A percentile compares a stretch with the other conserved stretches of the same genome.
These are phyloP conservation scores for Bembecia ichneumoniformis DNA, from an alignment of 2,888 invertebrate genomes.

Conservation along the genomic window DNA sequence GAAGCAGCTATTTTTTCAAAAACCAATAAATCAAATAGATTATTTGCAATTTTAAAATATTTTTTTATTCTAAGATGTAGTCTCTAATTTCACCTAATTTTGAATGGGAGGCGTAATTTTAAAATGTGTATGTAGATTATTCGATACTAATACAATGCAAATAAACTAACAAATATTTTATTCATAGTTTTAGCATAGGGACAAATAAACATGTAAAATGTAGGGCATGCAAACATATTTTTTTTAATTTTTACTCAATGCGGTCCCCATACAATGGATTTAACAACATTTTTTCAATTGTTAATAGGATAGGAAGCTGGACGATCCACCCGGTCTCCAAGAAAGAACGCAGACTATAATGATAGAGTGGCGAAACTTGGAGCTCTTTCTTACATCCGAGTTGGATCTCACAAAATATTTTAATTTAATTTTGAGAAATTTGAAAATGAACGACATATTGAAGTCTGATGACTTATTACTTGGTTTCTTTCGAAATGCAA, in stretches of 20 bases:
- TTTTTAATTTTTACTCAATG: background rate
- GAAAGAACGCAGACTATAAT: conserved; percentile 96
- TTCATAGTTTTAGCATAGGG: conserved; percentile 68
- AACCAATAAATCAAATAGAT: too few relatives aligned
- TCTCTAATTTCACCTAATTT: too few relatives aligned
- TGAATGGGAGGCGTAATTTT: too few relatives aligned
- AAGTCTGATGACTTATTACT: conserved; percentile 98
- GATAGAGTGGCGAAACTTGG: conserved; percentile 96
- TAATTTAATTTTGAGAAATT: conserved; percentile 94
- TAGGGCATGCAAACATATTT: background rate
- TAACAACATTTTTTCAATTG: too few relatives aligned
- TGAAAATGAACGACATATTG: conserved; percentile 91
- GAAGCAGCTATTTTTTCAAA: too few relatives aligned
- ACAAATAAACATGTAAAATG: background rate
- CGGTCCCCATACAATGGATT: too few relatives aligned
- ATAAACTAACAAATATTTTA: conserved; percentile 25
- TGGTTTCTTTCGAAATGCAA: conserved; percentile 95
- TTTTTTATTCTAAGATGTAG: too few relatives aligned
- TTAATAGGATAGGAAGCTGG: conserved; percentile 79
- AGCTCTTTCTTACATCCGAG: conserved; percentile 84
- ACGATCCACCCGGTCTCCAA: conserved; percentile 93
- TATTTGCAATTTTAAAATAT: too few relatives aligned
- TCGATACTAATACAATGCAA: too few relatives aligned
- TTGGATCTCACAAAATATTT: conserved; percentile 93
- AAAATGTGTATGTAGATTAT: too few relatives aligned